Evolutionary conservation across 2,888 invertebrate genomes (phyloP).

Genomic region (Syritta pipiens): DNA sequence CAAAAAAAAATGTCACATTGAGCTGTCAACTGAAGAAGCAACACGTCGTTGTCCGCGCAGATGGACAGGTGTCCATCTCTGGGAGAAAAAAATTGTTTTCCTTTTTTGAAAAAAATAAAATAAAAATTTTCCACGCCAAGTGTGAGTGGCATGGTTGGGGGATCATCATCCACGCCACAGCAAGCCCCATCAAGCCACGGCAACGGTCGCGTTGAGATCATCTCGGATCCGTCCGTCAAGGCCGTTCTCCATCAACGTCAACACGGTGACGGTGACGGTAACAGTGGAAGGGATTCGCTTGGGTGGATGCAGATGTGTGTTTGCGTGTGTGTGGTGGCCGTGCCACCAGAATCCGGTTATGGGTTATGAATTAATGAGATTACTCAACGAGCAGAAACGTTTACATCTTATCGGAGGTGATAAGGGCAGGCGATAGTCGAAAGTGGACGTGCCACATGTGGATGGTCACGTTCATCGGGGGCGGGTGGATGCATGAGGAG

Average conservation of each 20-base stretch:
- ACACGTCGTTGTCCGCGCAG: conserved; percentile 12
- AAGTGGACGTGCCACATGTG: background rate
- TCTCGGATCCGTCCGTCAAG: conserved; percentile 24
- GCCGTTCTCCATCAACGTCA: conserved; percentile 22
- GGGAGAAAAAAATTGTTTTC: too few relatives aligned
- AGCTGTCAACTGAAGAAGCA: conserved; percentile 29
- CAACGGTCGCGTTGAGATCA: conserved; percentile 25
- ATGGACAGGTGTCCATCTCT: conserved; percentile 39
- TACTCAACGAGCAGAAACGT: conserved; percentile 16
- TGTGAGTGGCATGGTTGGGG: conserved; percentile 3
- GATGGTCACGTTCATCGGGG: conserved; percentile 1
- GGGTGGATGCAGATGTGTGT: too few relatives aligned
- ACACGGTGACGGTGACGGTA: background rate
- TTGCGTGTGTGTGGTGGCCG: too few relatives aligned
- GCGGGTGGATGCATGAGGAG: too few relatives aligned
- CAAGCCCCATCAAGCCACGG: too few relatives aligned
- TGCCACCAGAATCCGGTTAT: background rate
- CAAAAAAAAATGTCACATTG: conserved; percentile 28
- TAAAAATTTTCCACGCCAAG: conserved; percentile 1
- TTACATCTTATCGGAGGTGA: background rate
- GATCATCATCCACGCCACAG: conserved; percentile 23
- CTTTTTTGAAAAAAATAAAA: background rate
- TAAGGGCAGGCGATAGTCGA: background rate
- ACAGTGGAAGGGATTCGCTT: background rate
- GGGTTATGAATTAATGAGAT: background rate